phyloP scores from a whole-genome alignment of 2,888 invertebrate genomes.

The Lycophotia porphyrea region DNA sequence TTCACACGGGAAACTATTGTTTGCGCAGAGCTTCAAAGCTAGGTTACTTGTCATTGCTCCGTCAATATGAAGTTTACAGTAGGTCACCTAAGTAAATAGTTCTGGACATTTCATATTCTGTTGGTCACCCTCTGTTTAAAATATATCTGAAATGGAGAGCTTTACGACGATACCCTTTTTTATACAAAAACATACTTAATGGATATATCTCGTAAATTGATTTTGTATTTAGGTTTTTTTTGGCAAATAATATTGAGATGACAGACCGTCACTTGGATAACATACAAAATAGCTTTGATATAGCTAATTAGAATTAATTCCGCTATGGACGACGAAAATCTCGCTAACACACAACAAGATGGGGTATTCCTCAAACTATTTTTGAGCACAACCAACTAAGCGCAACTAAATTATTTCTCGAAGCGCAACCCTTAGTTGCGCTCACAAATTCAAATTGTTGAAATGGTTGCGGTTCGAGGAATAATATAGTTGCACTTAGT shows the following conservation, averaged over 20 bases:
- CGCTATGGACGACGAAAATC: too few relatives aligned
- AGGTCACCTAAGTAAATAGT: conserved; percentile 67
- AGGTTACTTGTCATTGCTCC: conserved; percentile 67
- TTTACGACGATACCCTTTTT: not conserved
- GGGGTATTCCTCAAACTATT: too few relatives aligned
- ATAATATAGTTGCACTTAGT: too few relatives aligned
- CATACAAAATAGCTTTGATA: not conserved
- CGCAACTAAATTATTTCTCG: too few relatives aligned
- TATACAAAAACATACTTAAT: not conserved
- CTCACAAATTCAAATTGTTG: too few relatives aligned
- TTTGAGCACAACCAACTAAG: too few relatives aligned
- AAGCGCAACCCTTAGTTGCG: too few relatives aligned
- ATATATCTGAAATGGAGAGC: too few relatives aligned
- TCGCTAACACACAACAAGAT: too few relatives aligned
- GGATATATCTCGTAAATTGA: not conserved
- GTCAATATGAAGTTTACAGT: conserved; percentile 78
- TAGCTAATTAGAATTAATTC: not conserved
- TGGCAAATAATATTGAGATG: not conserved
- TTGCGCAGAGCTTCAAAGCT: conserved; percentile 72
- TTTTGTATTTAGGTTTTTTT: not conserved
- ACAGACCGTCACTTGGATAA: not conserved
- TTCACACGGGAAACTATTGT: conserved; percentile 83
- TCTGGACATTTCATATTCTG: conserved; percentile 43
- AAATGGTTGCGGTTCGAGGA: too few relatives aligned
- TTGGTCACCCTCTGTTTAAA: conserved; percentile 41